Evolutionary conservation across 35 echinoderm and acorn worm species (phyloP), one percentile per base, ranked within the genome.

Genomic region (Apostichopus californicus): DNA sequence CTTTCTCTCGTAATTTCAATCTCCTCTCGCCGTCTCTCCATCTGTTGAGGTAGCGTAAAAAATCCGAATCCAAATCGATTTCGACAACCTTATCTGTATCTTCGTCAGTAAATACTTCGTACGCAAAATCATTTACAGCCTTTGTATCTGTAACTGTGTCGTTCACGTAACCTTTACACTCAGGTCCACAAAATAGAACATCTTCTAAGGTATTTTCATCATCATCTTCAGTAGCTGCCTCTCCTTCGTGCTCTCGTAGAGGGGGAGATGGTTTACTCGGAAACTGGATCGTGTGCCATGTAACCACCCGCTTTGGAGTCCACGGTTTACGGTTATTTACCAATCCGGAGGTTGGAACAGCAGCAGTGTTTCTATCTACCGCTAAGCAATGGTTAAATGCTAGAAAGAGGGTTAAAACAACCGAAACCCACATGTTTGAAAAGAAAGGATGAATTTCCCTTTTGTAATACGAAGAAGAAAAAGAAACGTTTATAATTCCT

Each of bases 11-110:
- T 25, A 77, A 9, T 14, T 54, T 78, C 13, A 94, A 72, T 56
- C 20, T 92, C 17, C 86, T 72, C 15, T 73, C 90, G 0, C 79
- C 90, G 8, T 92, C 77, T 57, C 21, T 57, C 92, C 94, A 98
- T 14, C 26, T n/a, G 63, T 98, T 95, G 5, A 98, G 54, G 57
- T 98, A 98, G 53, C 82, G 78, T 9, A 95, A 90, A 61, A 98
- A 94, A 15, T 80, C 52, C 9, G 92, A 83, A 23, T 95, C 68
- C 17, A 92, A 71, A 24, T 81, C 91, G 22, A 92, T 60, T 17
- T 91, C 73, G 14, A 91, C 77, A 1, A 57, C 52, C 52, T 91
- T 79, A 17, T 77, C 73, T 1, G 15, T 21, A 18, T 15, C 89
- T 23, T 91, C 89, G 24, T 91, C 89, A 34, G 13, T 57, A 79